phyloP scores from a whole-genome alignment of 35 echinoderm and acorn worm species.

The Anneissia japonica region DNA sequence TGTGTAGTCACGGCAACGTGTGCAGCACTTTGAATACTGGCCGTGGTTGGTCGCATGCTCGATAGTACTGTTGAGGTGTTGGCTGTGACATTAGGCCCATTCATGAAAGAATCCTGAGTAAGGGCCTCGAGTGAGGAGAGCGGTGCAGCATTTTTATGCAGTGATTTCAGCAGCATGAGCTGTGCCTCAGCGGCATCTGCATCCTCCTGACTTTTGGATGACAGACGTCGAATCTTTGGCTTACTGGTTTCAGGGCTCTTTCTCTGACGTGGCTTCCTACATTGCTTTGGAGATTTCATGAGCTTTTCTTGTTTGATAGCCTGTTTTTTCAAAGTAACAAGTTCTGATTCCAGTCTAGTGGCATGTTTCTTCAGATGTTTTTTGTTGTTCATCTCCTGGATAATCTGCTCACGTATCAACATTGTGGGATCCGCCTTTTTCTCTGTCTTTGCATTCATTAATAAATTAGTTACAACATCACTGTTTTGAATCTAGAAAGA shows the following conservation, averaged over 20 bases:
- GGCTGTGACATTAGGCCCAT: background rate
- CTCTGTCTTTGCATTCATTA: background rate
- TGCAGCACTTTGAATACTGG: background rate
- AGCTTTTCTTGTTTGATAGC: background rate
- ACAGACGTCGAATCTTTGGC: background rate
- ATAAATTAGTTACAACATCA: background rate
- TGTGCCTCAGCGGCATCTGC: background rate
- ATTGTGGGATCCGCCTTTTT: background rate
- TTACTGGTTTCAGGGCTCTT: background rate
- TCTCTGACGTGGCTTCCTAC: background rate
- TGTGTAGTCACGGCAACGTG: background rate
- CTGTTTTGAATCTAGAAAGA: background rate
- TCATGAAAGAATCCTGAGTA: background rate
- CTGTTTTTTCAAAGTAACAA: background rate
- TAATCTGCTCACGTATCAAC: slow-evolving; percentile 52
- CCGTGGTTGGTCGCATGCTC: background rate
- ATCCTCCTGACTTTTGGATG: background rate
- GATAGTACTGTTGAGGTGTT: background rate
- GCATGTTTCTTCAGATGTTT: slow-evolving; percentile 58
- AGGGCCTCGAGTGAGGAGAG: background rate
- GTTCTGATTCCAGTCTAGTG: slow-evolving; percentile 73
- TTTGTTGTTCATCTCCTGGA: slow-evolving; percentile 77
- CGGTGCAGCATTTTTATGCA: background rate
- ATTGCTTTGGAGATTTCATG: background rate
- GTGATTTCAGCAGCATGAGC: background rate